These are phyloP conservation scores for Delia radicum DNA, from an alignment of 1,140 invertebrate genomes.

Conservation along the genomic window DNA sequence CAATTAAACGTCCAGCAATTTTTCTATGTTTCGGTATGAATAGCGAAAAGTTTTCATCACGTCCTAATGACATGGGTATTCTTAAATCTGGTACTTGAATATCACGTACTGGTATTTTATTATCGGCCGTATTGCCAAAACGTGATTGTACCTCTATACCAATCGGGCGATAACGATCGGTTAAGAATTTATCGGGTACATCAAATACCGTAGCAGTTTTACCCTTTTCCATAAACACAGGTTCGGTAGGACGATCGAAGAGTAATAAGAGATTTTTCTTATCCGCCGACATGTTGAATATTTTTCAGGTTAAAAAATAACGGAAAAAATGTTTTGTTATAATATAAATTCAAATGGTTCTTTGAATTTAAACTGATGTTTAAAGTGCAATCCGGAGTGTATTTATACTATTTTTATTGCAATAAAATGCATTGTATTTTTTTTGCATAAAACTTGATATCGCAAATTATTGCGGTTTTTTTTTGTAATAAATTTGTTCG, in stretches of 20 bases:
- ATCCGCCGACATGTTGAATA: constrained; percentile 32
- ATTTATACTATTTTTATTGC: neutral
- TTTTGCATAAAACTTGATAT: neutral
- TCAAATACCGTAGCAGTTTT: constrained; percentile 62
- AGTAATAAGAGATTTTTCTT: constrained; percentile 61
- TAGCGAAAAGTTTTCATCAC: constrained; percentile 71
- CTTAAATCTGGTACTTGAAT: constrained; percentile 70
- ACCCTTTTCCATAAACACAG: constrained; percentile 71
- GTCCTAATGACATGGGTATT: constrained; percentile 65
- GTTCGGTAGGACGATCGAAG: constrained; percentile 75
- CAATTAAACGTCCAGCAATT: constrained; percentile 68
- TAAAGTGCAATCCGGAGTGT: neutral
- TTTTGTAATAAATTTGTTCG: too few relatives aligned
- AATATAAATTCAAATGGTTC: neutral
- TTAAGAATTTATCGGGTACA: constrained; percentile 62
- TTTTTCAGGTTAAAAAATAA: neutral
- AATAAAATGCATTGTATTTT: neutral
- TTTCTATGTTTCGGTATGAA: constrained; percentile 72
- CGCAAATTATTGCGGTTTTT: neutral
- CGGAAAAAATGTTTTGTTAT: neutral
- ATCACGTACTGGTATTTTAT: constrained; percentile 61
- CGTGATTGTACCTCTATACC: constrained; percentile 57
- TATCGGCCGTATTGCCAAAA: constrained; percentile 61
- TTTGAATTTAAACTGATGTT: neutral
- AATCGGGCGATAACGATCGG: constrained; percentile 64